These are phyloP conservation scores for Heliconius hermathena DNA, from an alignment of 1,140 invertebrate species.

Conservation along the genomic window DNA sequence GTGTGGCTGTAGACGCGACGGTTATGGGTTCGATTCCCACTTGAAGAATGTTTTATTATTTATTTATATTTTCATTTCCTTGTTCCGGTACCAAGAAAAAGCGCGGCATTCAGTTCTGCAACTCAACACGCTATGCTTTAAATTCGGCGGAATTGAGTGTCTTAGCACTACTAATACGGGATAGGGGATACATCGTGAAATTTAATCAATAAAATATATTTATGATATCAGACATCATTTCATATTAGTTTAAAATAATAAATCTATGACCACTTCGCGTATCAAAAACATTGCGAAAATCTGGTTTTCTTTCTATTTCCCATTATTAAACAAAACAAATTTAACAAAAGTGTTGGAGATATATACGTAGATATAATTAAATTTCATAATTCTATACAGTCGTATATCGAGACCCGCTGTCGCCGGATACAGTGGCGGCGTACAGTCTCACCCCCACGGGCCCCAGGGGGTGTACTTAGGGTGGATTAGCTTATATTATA, in stretches of 20 bases:
- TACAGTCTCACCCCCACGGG: neutral
- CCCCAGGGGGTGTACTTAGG: neutral
- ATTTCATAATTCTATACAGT: neutral
- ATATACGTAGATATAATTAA: neutral
- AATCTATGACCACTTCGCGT: too few species aligned
- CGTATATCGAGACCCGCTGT: neutral
- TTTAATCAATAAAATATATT: too few species aligned
- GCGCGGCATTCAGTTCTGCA: too few species aligned
- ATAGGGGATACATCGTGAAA: too few species aligned
- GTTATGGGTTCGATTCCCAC: neutral
- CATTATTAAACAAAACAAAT: neutral
- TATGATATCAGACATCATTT: too few species aligned
- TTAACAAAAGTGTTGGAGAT: neutral
- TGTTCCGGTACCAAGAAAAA: too few species aligned
- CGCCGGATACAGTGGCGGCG: neutral
- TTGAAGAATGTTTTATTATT: neutral
- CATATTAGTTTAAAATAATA: too few species aligned
- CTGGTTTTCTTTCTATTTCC: too few species aligned
- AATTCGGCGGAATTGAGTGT: too few species aligned
- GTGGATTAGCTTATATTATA: conserved; percentile 2
- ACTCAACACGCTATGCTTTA: too few species aligned
- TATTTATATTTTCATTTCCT: neutral
- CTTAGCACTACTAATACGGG: too few species aligned
- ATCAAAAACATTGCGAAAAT: too few species aligned
- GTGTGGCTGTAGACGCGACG: neutral